Base-by-base conservation (phyloP, 2,797 vertebrate genomes). In the Neostethus bicornis region DNA sequence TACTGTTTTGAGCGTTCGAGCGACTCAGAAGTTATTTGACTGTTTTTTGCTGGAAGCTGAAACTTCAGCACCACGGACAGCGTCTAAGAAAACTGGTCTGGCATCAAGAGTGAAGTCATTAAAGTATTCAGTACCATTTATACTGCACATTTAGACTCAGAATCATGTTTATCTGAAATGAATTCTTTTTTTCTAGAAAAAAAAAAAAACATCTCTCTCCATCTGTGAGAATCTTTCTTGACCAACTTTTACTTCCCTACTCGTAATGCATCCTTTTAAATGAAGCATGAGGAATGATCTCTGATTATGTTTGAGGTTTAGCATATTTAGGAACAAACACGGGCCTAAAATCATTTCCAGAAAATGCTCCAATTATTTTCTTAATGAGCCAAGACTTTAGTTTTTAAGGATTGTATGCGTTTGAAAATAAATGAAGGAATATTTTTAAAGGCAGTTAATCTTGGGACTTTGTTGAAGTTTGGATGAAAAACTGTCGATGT, bases 31-130 rank as follows among this genome's bases (percentile, higher is more conserved):
- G 46, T 29, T 41, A 43, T 54, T 35, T 34, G n/a, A 38, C 13
- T 26, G 35, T 46, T 48, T 5, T 37, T 3, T 24, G n/a, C 35
- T 13, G 9, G 28, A 8, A 0, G 23, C 28, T 28, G 16, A 52
- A 0, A 14, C 73, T 75, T 87, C 79, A 87, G 82, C 39, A 82
- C 82, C 80, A 72, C 0, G 75, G 80, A 83, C 70, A 77, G 77
- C 29, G 2, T 2, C 50, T 44, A 26, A 39, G 12, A 23, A 29
- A 38, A n/a, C 32, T 19, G 19, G 1, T 17, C 26, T 11, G 24
- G 2, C 38, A 24, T 19, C 32, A 49, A 12, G 41, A 49, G 5
- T 0, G 13, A 53, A 12, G n/a, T 25, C 2, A 11, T 43, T 47
- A 17, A 13, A 13, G 9, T 4, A 25, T 11, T 16, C 16, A 1